phyloP scores from a whole-genome alignment of 2,797 vertebrate genomes.

The Bucorvus abyssinicus region DNA sequence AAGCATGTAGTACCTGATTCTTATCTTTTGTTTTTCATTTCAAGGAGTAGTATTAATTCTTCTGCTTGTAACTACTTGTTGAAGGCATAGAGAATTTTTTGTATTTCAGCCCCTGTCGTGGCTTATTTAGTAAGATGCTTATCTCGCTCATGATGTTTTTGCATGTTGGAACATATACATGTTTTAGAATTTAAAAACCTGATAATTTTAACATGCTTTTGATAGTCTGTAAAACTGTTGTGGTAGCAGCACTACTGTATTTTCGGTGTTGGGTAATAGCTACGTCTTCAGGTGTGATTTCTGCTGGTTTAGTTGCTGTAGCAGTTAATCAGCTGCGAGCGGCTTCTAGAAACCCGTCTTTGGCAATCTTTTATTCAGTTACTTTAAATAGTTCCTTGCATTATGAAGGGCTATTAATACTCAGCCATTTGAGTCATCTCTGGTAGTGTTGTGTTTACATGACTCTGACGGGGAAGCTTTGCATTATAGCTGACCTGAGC shows the following conservation, averaged over 20 bases:
- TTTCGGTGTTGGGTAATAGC: neutral
- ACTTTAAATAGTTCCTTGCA: neutral
- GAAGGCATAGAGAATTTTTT: neutral
- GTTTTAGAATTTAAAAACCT: neutral
- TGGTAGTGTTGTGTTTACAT: neutral
- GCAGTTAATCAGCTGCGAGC: neutral
- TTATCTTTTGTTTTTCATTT: slow-evolving; percentile 61
- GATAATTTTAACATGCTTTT: neutral
- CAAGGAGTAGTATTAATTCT: slow-evolving; percentile 23
- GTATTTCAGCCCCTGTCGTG: slow-evolving; percentile 1
- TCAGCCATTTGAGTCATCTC: neutral
- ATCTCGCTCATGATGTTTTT: neutral
- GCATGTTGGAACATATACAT: neutral
- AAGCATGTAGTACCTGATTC: slow-evolving; percentile 52
- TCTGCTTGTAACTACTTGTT: slow-evolving; percentile 52
- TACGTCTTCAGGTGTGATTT: neutral
- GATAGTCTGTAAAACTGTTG: neutral
- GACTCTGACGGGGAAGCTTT: neutral
- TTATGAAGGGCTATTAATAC: neutral
- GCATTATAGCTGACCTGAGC: neutral
- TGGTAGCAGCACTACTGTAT: neutral
- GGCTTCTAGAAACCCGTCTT: neutral
- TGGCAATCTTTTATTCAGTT: neutral
- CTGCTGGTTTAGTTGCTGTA: neutral
- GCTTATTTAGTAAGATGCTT: slow-evolving; percentile 23